Base-by-base conservation (phyloP, 1,140 invertebrate species). In the Eurytemora carolleeae region DNA sequence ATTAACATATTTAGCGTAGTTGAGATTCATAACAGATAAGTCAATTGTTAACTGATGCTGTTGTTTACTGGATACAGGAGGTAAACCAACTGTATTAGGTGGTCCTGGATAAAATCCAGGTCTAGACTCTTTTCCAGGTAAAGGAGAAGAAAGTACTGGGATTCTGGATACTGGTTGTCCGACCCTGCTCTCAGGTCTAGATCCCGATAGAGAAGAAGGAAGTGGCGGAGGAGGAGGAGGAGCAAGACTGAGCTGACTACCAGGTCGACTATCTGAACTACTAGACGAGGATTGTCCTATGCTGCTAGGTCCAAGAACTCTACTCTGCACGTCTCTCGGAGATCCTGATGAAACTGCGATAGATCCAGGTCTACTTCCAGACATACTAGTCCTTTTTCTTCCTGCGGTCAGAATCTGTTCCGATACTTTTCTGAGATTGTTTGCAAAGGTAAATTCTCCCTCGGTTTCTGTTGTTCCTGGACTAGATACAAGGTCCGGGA, bases 361-460 rank as follows among this genome's bases (percentile, higher is more conserved):
- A n/a, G 31, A 44, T 44, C 31, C 31, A 44, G 31, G 31, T n/a
- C 31, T 44, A 44, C 31, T 44, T 7, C 31, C 31, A 12, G 31
- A 44, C n/a, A 44, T n/a, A 44, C 31, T 44, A n/a, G 7, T 44
- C 31, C 31, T 7, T 44, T 7, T 44, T 44, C 31, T 44, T 12
- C 31, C n/a, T 12, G 31, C 31, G 7, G 31, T 17, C 2, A 62
- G 19, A 17, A 62, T 20, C 53, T 62, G 60, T 31, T 62, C 60
- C 16, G 60, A 62, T 1, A 62, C 60, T 62, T 62, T 57, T 15
- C 60, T 17, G 1, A 62, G 19, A 15, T 62, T 55, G 26, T 22
- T 18, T 1, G 60, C 60, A 24, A 24, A 53, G 7, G n/a, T 56
- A 57, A 24, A 17, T 21, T 54, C 26, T 19, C 12, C 3, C 53